Conservation (phyloP, 2,797 vertebrate genomes). For the Mormyrops attenuatus region DNA sequence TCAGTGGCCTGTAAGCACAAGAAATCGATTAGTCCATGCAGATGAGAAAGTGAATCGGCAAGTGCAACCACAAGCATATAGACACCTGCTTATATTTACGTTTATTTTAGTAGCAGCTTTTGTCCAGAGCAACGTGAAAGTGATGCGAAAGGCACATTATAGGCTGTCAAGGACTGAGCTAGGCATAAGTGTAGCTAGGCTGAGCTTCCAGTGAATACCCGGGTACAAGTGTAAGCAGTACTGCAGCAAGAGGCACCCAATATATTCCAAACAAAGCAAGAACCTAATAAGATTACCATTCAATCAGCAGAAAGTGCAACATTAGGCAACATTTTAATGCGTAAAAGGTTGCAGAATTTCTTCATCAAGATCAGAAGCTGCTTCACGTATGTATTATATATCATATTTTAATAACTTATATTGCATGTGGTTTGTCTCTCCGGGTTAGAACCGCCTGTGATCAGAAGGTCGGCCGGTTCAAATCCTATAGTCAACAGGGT, state of each 20-base stretch:
- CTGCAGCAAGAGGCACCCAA: not conserved
- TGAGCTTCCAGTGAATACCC: not conserved
- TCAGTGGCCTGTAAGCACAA: conserved; percentile 73
- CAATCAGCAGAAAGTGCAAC: not conserved
- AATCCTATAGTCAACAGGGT: not conserved
- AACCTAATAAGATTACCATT: not conserved
- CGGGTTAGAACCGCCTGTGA: not conserved
- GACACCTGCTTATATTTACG: not conserved
- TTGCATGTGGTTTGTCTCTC: not conserved
- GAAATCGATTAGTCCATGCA: conserved; percentile 5
- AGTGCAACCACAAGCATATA: not conserved
- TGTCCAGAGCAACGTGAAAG: not conserved
- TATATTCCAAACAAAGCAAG: not conserved
- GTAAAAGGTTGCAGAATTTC: not conserved
- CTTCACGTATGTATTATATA: not conserved
- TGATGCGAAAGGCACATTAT: not conserved
- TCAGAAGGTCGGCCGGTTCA: not conserved
- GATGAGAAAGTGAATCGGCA: not conserved
- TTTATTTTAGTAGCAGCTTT: not conserved
- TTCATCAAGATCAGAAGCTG: not conserved
- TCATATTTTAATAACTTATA: not conserved
- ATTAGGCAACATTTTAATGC: not conserved
- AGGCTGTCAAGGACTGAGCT: not conserved
- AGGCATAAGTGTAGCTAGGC: not conserved
- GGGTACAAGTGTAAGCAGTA: not conserved